Evolutionary conservation across 1,140 invertebrate genomes (phyloP).

Genomic region (Drosophila neocordata): DNA sequence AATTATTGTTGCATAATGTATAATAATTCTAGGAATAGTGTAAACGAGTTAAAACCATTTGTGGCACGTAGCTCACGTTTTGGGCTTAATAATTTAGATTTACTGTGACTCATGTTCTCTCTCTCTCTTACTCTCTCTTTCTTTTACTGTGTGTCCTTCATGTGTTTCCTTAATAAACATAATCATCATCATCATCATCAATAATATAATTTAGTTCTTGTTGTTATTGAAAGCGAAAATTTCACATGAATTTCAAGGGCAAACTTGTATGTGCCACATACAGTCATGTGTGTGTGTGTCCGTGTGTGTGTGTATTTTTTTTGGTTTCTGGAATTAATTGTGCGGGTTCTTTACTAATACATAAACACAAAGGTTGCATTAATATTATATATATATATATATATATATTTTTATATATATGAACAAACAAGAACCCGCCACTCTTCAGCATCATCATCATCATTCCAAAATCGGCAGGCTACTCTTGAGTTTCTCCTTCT

Average conservation of each 20-base stretch:
- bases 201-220: constrained; percentile 17
- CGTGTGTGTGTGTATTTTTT: not conserved
- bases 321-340: constrained; percentile 66
- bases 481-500: not conserved
- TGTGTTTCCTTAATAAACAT: constrained; percentile 29
- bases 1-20: not conserved
- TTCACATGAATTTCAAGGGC: constrained; percentile 81
- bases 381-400: constrained; percentile 6
- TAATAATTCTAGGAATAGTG: not conserved
- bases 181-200: constrained; percentile 22
- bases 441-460: constrained; percentile 42
- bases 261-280: constrained; percentile 43
- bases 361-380: constrained; percentile 12
- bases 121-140: not conserved
- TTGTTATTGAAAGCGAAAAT: constrained; percentile 53
- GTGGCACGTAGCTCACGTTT: constrained; percentile 51
- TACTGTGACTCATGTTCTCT: not conserved
- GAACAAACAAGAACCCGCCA: constrained; percentile 57
- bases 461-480: not conserved
- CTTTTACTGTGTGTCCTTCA: not conserved
- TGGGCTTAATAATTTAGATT: constrained; percentile 5
- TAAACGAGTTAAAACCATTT: constrained; percentile 32
- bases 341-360: constrained; percentile 63
- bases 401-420: not conserved
- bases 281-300: constrained; percentile 26